phyloP scores from a whole-genome alignment of 1,140 invertebrate species.

The Drosophila hydei region DNA sequence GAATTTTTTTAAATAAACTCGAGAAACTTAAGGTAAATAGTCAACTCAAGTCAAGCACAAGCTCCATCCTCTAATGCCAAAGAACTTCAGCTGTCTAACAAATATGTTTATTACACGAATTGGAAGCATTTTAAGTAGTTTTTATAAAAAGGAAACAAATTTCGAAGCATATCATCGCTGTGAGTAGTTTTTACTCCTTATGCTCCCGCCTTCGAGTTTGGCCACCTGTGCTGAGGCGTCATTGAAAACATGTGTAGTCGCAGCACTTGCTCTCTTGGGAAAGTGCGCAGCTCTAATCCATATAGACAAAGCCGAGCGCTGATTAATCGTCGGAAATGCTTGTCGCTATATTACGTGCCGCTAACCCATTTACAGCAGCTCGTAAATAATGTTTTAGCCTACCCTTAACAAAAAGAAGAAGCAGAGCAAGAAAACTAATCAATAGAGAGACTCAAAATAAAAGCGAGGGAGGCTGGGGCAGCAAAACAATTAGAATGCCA shows the following conservation, averaged over 20 bases:
- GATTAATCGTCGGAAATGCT: conserved; percentile 72
- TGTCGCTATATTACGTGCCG: conserved; percentile 75
- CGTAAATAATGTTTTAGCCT: conserved; percentile 60
- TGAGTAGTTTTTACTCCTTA: conserved; percentile 36
- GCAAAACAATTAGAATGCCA: conserved; percentile 49
- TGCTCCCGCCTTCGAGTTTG: conserved; percentile 1
- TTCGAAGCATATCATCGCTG: background rate
- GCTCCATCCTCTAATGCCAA: no score
- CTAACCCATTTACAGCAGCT: conserved; percentile 78
- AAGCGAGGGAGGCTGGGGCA: conserved; percentile 34
- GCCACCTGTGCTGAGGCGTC: conserved; percentile 76
- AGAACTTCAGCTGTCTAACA: no score
- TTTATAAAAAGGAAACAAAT: conserved; percentile 4
- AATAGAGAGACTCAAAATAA: conserved; percentile 32
- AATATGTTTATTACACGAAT: no score
- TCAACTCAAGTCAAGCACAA: no score
- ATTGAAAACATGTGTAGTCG: conserved; percentile 62
- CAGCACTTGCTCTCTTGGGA: conserved; percentile 49
- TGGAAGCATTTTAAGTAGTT: background rate
- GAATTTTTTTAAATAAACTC: no score
- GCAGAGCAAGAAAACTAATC: conserved; percentile 12
- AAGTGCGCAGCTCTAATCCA: conserved; percentile 43
- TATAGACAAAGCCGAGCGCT: conserved; percentile 46
- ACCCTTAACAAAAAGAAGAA: conserved; percentile 20
- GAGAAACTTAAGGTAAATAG: no score